Base-by-base conservation (phyloP, 2,888 invertebrate species). In the Axea sp. region DNA sequence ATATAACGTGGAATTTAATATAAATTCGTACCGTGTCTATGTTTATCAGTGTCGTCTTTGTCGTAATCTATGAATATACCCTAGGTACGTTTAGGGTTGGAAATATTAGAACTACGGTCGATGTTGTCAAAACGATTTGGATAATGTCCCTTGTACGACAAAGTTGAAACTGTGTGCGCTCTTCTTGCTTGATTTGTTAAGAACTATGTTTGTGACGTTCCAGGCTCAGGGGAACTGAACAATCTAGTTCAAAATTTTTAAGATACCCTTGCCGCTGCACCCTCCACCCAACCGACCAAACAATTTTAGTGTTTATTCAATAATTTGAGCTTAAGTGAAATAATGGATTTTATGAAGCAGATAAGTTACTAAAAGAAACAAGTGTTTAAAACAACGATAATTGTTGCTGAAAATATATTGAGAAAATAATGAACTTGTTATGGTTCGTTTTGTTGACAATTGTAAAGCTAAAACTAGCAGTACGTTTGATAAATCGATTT, bases 141-240 rank as follows among this genome's bases (percentile, higher is more conserved):
- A n/a, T n/a, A n/a, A n/a, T n/a, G n/a, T n/a, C n/a, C n/a, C n/a
- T n/a, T n/a, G n/a, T n/a, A n/a, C n/a, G n/a, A n/a, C n/a, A n/a
- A n/a, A n/a, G n/a, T n/a, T n/a, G n/a, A n/a, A n/a, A n/a, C n/a
- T n/a, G n/a, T n/a, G n/a, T n/a, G n/a, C n/a, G n/a, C n/a, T n/a
- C n/a, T n/a, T n/a, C n/a, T 15, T 9, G 12, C 1, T 7, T 33
- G 3, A 24, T 19, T 49, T 19, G 28, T 64, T 30, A 57, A 62
- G 64, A 35, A 72, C 68, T 62, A 57, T 24, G 59, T 57, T 76
- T 78, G 77, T 67, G 76, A 78, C 39, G 77, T 77, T 79, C 77
- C 64, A 76, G 22, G 80, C 80, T 79, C 80, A 78, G 80, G 76
- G 75, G 79, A 79, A 77, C 78, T 33, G 75, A 79, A 33, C 78